Evolutionary conservation across 2,797 vertebrate genomes (phyloP).

Genomic region (Helarctos malayanus): DNA sequence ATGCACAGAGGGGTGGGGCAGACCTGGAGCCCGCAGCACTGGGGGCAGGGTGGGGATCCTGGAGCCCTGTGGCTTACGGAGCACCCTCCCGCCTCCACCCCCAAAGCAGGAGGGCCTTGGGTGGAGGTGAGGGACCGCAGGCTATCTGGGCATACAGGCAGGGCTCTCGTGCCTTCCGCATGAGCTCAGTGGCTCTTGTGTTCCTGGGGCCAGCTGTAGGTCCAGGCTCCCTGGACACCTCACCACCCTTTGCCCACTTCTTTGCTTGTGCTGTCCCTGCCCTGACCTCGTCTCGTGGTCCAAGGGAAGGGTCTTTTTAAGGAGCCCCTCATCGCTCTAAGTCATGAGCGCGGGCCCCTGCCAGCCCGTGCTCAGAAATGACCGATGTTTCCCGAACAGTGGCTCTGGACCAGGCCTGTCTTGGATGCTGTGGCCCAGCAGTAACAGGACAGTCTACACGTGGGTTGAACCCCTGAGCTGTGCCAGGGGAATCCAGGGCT

Average conservation of each 20-base stretch:
- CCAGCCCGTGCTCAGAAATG: not conserved
- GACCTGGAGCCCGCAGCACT: not conserved
- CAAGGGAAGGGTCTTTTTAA: not conserved
- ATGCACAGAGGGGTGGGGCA: not conserved
- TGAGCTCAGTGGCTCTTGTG: not conserved
- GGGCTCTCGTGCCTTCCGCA: not conserved
- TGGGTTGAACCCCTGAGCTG: not conserved
- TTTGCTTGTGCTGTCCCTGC: not conserved
- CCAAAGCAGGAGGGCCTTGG: not conserved
- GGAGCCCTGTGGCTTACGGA: not conserved
- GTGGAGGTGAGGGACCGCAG: not conserved
- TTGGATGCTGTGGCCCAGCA: not conserved
- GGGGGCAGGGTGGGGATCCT: not conserved
- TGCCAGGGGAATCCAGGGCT: not conserved
- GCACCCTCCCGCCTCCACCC: not conserved
- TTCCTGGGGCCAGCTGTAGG: not conserved
- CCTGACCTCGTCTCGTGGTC: rapidly evolving
- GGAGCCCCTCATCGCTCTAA: not conserved
- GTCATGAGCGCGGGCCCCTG: not conserved
- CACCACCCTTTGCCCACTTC: not conserved
- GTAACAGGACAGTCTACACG: not conserved
- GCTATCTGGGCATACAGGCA: not conserved
- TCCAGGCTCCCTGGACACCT: not conserved
- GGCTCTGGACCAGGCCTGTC: not conserved
- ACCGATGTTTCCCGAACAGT: not conserved